phyloP scores from a whole-genome alignment of 1,140 invertebrate species.

The Pygmarrhopalites habei region DNA sequence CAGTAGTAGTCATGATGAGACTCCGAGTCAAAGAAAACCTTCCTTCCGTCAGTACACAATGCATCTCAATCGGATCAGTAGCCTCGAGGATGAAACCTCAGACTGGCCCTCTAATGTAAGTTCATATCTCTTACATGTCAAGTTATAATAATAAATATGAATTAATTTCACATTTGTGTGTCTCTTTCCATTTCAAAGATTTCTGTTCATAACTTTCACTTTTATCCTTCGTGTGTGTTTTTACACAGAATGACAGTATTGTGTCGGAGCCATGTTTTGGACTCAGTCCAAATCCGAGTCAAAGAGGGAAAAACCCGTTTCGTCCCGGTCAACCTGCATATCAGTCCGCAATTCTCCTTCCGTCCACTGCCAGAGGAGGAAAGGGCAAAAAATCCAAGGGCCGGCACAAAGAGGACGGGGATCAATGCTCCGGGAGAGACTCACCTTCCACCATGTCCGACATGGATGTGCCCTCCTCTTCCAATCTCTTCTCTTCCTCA shows the following conservation, averaged over 20 bases:
- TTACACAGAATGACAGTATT: slow-evolving; percentile 34
- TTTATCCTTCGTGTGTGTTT: too few relatives aligned
- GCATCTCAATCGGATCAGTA: slow-evolving; percentile 36
- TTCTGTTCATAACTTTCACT: too few relatives aligned
- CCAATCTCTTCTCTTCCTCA: slow-evolving; percentile 11
- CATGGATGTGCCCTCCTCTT: slow-evolving; percentile 36
- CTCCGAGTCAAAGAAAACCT: slow-evolving; percentile 20
- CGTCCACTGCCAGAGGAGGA: slow-evolving; percentile 8
- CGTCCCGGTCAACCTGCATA: slow-evolving; percentile 35
- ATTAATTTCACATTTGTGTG: too few relatives aligned
- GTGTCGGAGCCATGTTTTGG: slow-evolving; percentile 35
- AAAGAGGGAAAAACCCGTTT: slow-evolving; percentile 27
- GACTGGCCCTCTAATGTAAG: neutral
- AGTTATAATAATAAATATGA: too few relatives aligned
- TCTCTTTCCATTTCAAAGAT: too few relatives aligned
- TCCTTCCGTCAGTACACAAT: slow-evolving; percentile 30
- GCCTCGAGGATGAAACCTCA: slow-evolving; percentile 36
- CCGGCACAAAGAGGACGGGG: neutral
- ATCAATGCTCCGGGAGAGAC: slow-evolving; percentile 18
- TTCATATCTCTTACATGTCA: too few relatives aligned
- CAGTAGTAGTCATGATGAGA: slow-evolving; percentile 8
- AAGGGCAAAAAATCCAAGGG: neutral
- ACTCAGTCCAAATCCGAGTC: slow-evolving; percentile 11
- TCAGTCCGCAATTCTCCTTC: slow-evolving; percentile 37
- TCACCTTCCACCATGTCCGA: slow-evolving; percentile 25